Conservation (phyloP, 2,888 invertebrate genomes). For the Amblyjoppa fuscipennis region DNA sequence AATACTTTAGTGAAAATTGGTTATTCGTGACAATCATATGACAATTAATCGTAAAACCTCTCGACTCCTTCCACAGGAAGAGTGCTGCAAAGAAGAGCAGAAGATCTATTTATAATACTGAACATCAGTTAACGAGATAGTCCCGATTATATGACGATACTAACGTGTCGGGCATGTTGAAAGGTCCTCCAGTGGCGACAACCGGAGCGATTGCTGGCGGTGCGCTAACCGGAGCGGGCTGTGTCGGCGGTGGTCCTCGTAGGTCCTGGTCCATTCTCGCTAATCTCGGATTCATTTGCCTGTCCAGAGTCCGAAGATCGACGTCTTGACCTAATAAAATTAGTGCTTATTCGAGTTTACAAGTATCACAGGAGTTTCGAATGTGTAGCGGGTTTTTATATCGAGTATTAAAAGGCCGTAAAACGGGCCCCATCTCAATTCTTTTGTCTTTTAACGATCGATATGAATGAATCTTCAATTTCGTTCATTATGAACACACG, state of each 20-base stretch:
- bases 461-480: too few relatives aligned
- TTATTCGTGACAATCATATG: slow-evolving; percentile 56
- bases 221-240: slow-evolving; percentile 76
- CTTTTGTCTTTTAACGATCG: too few relatives aligned
- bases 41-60: slow-evolving; percentile 78
- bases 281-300: slow-evolving; percentile 86
- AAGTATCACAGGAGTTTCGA: neutral
- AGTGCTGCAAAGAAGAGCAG: slow-evolving; percentile 78
- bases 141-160: slow-evolving; percentile 64
- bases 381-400: neutral
- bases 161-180: slow-evolving; percentile 84
- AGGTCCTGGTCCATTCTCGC: slow-evolving; percentile 91
- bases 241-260: slow-evolving; percentile 87
- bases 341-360: neutral
- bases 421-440: neutral
- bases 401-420: neutral
- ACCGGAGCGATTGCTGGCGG: slow-evolving; percentile 74
- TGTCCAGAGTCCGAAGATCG: slow-evolving; percentile 87
- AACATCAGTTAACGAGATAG: neutral
- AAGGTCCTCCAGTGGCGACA: slow-evolving; percentile 77
- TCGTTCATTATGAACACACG: too few relatives aligned
- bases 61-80: slow-evolving; percentile 84
- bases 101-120: slow-evolving; percentile 62
- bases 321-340: slow-evolving; percentile 87
- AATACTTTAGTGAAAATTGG: slow-evolving; percentile 45